Evolutionary conservation across 2,888 invertebrate species (phyloP), one percentile per base, ranked within the genome.

Genomic region (Plagiodera versicolora): DNA sequence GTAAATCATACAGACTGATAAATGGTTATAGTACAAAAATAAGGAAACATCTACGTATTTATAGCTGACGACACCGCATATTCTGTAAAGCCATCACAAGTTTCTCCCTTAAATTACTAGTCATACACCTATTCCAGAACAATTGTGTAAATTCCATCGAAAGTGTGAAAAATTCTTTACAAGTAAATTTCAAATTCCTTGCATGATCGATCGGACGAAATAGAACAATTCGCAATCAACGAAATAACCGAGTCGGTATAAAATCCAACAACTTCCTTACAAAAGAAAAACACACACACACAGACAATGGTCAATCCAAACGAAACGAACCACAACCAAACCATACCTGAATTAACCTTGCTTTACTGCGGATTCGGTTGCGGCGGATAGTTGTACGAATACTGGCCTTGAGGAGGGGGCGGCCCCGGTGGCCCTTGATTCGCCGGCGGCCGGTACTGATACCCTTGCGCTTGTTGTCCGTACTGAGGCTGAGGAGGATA

Each of bases 311-410:
- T 14, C 39, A 44, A 24, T 45, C 14, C 51, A 35, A 52, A 51
- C 8, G 32, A 9, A 45, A 60, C 57, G 50, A 32, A 24, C 45
- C 45, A 48, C 14, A 10, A 63, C 44, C 32, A 16, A n/a, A 50
- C 39, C 49, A 30, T 28, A 11, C 17, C 30, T 50, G 54, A 10
- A 51, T 46, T 11, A 32, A 24, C 47, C 28, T 45, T n/a, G n/a
- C n/a, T n/a, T 39, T 16, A 61, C 46, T 61, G 61, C 28, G 87
- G 85, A 66, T 75, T 74, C 52, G 91, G 90, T 63, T 92, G 92
- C 72, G 92, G 91, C 75, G 91, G 91, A 53, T 90, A 87, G 76
- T 91, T 92, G 39, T 90, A 89, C 6, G 85, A 87, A 75, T 92
- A 92, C 61, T 87, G 86, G 60, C 88, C 88, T 67, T 90, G 89